phyloP scores from a whole-genome alignment of 2,888 invertebrate species.

The Lepidochrysops patricia region DNA sequence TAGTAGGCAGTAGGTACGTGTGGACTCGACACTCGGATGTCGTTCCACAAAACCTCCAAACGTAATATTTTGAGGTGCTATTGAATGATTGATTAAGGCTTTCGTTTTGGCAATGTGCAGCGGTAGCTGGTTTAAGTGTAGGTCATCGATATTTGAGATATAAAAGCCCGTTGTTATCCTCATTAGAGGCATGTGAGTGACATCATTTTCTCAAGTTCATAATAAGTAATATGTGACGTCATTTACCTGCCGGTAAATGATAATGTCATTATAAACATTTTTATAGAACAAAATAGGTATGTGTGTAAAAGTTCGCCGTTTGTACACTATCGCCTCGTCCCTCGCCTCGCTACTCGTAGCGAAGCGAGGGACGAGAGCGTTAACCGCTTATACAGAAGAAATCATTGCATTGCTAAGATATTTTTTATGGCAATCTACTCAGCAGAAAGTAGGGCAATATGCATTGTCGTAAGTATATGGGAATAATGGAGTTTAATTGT shows the following conservation, averaged over 20 bases:
- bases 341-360: too few species aligned
- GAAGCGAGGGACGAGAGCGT: too few species aligned
- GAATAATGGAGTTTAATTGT: conserved; percentile 5
- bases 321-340: too few species aligned
- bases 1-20: conserved; percentile 11
- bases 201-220: conserved; percentile 19
- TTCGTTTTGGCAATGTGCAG: background rate
- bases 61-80: conserved; percentile 6
- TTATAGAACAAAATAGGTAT: too few species aligned
- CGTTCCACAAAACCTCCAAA: conserved; percentile 7
- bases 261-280: too few species aligned
- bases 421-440: background rate
- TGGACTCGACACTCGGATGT: conserved; percentile 13
- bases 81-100: conserved; percentile 10
- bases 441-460: background rate
- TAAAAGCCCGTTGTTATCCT: background rate
- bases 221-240: conserved; percentile 15
- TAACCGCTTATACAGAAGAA: too few species aligned
- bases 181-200: conserved; percentile 16
- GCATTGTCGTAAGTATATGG: background rate
- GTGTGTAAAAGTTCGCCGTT: too few species aligned
- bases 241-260: background rate
- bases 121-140: background rate
- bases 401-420: too few species aligned
- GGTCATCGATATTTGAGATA: conserved; percentile 1